Evolutionary conservation across 30 jellyfish, hydroid and myxozoan genomes (phyloP).

Genomic region (Aurelia aurita complex sp. Pacific): DNA sequence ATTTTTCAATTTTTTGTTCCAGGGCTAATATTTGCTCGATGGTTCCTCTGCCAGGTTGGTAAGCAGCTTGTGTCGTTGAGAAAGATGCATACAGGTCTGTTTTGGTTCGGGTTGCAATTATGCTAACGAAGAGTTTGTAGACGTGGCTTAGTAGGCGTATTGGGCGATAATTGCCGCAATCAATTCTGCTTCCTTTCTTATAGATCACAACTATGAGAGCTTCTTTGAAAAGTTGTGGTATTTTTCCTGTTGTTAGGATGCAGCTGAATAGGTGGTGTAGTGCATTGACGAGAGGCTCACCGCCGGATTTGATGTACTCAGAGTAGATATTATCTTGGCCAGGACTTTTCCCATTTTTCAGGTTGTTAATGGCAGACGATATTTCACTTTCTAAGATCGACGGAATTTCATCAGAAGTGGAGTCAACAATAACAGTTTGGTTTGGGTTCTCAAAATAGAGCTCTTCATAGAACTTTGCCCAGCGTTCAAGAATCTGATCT

Average conservation of each 20-base stretch:
- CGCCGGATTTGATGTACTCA: too few species aligned
- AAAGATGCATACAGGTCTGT: conserved; percentile 29
- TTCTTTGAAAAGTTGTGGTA: too few species aligned
- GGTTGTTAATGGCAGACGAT: not conserved
- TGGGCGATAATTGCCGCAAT: too few species aligned
- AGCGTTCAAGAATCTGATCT: conserved; percentile 25
- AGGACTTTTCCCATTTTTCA: too few species aligned
- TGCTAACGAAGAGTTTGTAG: conserved; percentile 1
- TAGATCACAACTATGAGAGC: too few species aligned
- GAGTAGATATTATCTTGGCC: too few species aligned
- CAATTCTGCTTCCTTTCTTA: too few species aligned
- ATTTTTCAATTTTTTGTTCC: conserved; percentile 12
- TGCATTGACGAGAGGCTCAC: too few species aligned
- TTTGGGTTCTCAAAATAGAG: conserved; percentile 23
- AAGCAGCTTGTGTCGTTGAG: conserved; percentile 22
- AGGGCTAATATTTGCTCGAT: not conserved
- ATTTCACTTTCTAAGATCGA: conserved; percentile 1
- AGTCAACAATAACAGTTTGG: not conserved
- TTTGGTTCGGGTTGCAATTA: conserved; percentile 8
- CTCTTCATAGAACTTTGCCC: conserved; percentile 36
- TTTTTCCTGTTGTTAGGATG: too few species aligned
- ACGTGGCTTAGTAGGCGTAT: too few species aligned
- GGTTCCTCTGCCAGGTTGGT: conserved; percentile 24
- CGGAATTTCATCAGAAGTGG: conserved; percentile 7
- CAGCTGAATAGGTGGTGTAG: too few species aligned